These are phyloP conservation scores for Hystrix cristata DNA, from an alignment of 2,113 vertebrate genomes.

Conservation along the genomic window DNA sequence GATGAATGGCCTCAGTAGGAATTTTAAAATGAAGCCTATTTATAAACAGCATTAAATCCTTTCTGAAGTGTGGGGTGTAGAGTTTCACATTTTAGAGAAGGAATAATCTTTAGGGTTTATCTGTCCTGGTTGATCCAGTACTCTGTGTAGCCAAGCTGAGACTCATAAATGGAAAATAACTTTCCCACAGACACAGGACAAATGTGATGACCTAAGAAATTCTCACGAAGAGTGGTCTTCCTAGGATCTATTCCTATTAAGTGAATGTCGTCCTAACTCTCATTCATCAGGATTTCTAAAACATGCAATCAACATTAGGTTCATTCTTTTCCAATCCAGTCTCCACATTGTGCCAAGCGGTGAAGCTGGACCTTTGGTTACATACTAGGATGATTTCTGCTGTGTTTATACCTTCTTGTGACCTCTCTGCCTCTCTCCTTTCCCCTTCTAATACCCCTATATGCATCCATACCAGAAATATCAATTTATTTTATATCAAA, in stretches of 20 bases:
- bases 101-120: background rate
- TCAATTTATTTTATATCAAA: background rate
- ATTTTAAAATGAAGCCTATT: background rate
- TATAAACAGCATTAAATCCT: background rate
- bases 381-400: background rate
- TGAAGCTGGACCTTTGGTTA: background rate
- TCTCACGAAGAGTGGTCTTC: background rate
- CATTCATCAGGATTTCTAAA: background rate
- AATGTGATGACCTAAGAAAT: background rate
- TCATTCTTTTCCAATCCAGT: background rate
- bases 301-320: background rate
- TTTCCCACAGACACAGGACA: background rate
- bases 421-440: background rate
- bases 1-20: background rate
- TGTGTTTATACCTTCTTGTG: background rate
- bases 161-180: background rate
- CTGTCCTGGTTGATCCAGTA: background rate
- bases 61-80: background rate
- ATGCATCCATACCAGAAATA: background rate
- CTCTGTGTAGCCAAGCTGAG: background rate
- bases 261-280: background rate
- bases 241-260: background rate
- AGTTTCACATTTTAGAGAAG: background rate
- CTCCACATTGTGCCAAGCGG: background rate
- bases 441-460: background rate